These are phyloP conservation scores for Eudorcas thomsonii DNA, from an alignment of 2,113 vertebrate species.

Conservation along the genomic window DNA sequence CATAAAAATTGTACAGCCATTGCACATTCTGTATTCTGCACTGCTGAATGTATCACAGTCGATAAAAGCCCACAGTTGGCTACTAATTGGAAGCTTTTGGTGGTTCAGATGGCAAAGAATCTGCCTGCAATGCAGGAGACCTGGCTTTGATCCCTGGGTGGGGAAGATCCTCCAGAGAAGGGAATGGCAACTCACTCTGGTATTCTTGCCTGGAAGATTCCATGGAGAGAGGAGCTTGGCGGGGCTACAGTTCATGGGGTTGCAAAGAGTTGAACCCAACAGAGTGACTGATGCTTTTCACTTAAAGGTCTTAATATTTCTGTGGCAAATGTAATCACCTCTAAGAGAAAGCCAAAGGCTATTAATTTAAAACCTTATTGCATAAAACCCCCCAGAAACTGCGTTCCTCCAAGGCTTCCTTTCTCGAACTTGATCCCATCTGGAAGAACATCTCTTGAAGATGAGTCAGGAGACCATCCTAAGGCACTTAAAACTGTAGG, in stretches of 20 bases:
- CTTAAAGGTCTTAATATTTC: background rate
- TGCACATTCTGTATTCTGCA: background rate
- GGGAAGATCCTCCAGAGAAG: background rate
- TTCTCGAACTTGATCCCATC: background rate
- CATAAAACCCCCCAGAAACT: background rate
- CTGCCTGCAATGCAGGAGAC: background rate
- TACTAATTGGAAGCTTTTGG: background rate
- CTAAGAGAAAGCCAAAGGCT: slow-evolving; percentile 3
- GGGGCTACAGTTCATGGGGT: background rate
- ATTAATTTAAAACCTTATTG: background rate
- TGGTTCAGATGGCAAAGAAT: background rate
- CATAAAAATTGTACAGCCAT: background rate
- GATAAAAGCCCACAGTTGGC: background rate
- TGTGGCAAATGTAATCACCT: background rate
- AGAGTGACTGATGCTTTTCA: background rate
- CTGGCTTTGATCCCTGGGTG: background rate
- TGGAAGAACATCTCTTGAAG: background rate
- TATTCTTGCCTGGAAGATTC: background rate
- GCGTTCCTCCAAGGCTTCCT: background rate
- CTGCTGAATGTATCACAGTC: background rate
- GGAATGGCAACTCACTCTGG: background rate
- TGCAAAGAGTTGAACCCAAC: background rate
- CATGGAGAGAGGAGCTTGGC: background rate
- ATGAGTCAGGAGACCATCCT: background rate
- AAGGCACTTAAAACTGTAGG: background rate